Percentiles rank a stretch among this genome's conserved stretches.
Evolutionary conservation across 1,140 invertebrate species (phyloP).

Genomic region (Sminthurides bifidus): DNA sequence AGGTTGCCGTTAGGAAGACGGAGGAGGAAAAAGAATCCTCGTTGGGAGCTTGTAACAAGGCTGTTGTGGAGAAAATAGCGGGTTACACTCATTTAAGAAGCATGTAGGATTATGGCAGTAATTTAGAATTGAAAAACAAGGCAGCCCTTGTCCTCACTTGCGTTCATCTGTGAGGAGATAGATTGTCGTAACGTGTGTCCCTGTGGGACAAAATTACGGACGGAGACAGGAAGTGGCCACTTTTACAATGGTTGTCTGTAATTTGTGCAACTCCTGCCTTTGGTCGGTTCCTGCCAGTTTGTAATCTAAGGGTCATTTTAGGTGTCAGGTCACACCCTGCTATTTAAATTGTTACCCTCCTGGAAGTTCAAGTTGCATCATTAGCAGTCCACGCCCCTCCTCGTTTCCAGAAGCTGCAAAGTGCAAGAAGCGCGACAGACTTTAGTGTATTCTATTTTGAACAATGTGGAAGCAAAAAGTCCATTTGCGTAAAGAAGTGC

Average conservation of each 20-base stretch:
- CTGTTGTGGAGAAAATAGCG: neutral
- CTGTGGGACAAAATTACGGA: slow-evolving; percentile 17
- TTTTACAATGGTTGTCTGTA: slow-evolving; percentile 8
- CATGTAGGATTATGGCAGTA: slow-evolving; percentile 10
- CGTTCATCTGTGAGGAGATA: neutral
- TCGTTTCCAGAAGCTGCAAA: neutral
- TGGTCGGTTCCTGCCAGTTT: slow-evolving; percentile 11
- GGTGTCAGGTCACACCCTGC: slow-evolving; percentile 28
- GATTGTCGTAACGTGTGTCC: neutral
- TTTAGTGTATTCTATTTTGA: too few species aligned
- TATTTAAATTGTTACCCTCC: slow-evolving; percentile 4
- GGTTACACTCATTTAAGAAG: neutral
- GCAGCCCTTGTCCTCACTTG: slow-evolving; percentile 4
- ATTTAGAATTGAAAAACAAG: too few species aligned
- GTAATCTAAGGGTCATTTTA: slow-evolving; percentile 29
- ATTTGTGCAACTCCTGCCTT: slow-evolving; percentile 21
- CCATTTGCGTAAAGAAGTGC: too few species aligned
- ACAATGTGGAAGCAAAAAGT: too few species aligned
- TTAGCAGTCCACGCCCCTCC: neutral
- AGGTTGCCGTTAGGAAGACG: too few species aligned
- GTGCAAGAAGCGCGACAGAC: neutral
- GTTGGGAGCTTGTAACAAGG: too few species aligned
- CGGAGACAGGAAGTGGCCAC: slow-evolving; percentile 24
- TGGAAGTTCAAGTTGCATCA: neutral
- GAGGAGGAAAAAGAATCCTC: too few species aligned